Percentiles rank a stretch among this genome's conserved stretches.
Evolutionary conservation across 1,140 invertebrate species (phyloP).

Genomic region (Aphidius ervi): DNA sequence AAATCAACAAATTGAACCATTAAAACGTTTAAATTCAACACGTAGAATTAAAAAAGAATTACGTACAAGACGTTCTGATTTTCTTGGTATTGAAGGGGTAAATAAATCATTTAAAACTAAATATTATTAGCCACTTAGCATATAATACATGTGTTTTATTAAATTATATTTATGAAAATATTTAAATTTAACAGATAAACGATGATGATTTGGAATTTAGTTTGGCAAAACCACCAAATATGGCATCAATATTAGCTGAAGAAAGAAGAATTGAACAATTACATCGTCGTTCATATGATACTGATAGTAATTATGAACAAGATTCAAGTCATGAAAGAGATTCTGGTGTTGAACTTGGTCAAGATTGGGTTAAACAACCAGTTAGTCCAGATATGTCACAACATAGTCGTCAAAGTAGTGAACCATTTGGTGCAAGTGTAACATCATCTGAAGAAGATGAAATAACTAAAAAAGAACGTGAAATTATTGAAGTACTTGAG

Average conservation of each 20-base stretch:
- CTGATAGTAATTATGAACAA: conserved; percentile 53
- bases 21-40: conserved; percentile 74
- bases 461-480: conserved; percentile 65
- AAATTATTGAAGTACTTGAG: conserved; percentile 68
- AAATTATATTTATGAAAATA: neutral
- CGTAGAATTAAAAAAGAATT: conserved; percentile 83
- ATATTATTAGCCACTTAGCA: neutral
- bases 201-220: conserved; percentile 66
- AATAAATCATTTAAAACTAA: conserved; percentile 12
- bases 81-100: conserved; percentile 74
- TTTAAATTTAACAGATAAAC: conserved; percentile 37
- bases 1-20: conserved; percentile 49
- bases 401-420: conserved; percentile 74
- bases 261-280: conserved; percentile 75
- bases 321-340: conserved; percentile 58
- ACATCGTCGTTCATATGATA: conserved; percentile 55
- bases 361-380: conserved; percentile 58
- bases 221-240: conserved; percentile 72
- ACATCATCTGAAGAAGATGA: conserved; percentile 71
- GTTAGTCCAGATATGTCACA: conserved; percentile 61
- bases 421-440: conserved; percentile 61
- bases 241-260: conserved; percentile 72
- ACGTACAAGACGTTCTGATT: conserved; percentile 77
- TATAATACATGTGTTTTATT: too few species aligned
- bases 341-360: conserved; percentile 71